phyloP scores from a whole-genome alignment of 2,888 invertebrate species.

The Petrophora chlorosata region DNA sequence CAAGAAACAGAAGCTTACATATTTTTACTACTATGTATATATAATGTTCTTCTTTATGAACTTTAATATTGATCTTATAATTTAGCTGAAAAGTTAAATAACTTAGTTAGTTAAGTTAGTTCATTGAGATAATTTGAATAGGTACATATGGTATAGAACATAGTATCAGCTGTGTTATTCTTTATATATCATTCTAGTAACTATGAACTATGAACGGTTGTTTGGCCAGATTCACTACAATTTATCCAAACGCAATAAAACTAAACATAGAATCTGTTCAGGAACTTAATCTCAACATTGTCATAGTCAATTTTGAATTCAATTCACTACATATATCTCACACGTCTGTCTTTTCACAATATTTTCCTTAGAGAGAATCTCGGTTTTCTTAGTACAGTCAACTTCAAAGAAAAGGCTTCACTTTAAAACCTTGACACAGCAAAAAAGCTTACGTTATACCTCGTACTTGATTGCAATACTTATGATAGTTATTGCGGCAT shows the following conservation, averaged over 20 bases:
- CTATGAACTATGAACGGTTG: neutral
- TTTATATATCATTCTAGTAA: no score
- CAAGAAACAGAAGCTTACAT: no score
- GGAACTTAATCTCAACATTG: conserved; percentile 25
- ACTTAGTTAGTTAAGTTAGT: no score
- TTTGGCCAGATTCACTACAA: neutral
- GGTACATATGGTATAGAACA: no score
- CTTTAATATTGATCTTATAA: no score
- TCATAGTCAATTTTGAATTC: conserved; percentile 29
- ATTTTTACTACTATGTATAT: no score
- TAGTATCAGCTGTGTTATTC: no score
- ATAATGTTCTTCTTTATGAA: no score
- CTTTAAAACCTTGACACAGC: no score
- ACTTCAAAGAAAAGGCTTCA: neutral
- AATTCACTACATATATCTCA: conserved; percentile 29
- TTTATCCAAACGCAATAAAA: neutral
- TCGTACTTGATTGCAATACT: neutral
- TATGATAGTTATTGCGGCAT: neutral
- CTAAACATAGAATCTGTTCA: conserved; percentile 10
- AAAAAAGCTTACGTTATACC: neutral
- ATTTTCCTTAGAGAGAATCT: conserved; percentile 31
- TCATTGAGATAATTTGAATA: no score
- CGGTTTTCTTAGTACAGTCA: conserved; percentile 13
- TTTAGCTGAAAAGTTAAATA: no score
- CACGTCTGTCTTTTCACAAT: conserved; percentile 30